Conservation (phyloP, 64 coral and sea anemone genomes). For the Platygyra sinensis region DNA sequence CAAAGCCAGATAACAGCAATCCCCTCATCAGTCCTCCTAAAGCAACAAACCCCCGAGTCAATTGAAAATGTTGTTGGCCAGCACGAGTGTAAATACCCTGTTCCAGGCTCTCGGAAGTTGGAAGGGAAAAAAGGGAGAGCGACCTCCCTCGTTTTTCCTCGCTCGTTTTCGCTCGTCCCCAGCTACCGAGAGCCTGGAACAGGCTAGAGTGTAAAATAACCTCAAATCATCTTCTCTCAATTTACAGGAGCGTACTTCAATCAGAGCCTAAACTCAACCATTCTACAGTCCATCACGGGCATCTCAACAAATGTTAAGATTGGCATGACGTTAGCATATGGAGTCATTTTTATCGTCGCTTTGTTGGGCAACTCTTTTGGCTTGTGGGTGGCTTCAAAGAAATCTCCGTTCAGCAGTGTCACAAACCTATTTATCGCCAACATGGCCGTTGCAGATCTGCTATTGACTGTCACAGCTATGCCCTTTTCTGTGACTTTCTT, state of each 20-base stretch:
- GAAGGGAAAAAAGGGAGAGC: no score
- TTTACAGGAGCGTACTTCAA: neutral
- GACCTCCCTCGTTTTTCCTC: no score
- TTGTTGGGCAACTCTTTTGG: slow-evolving; percentile 51
- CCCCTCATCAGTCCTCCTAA: no score
- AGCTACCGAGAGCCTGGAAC: no score
- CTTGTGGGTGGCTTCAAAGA: slow-evolving; percentile 30
- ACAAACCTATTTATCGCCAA: slow-evolving; percentile 58
- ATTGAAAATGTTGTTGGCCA: no score
- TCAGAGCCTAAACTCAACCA: neutral
- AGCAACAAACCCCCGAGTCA: no score
- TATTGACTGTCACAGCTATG: slow-evolving; percentile 25
- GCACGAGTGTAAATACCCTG: no score
- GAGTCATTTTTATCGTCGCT: slow-evolving; percentile 16
- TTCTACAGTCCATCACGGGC: neutral
- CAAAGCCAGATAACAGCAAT: no score
- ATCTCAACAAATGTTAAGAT: neutral
- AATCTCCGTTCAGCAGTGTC: slow-evolving; percentile 5
- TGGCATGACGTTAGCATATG: slow-evolving; percentile 28
- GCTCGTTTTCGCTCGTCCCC: no score
- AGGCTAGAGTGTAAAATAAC: no score
- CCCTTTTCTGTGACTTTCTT: slow-evolving; percentile 20
- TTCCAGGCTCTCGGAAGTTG: no score
- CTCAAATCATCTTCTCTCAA: neutral
- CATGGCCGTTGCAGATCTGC: slow-evolving; percentile 44